These are phyloP conservation scores for Tragelaphus imberbis DNA, from an alignment of 2,113 vertebrate genomes.

Conservation along the genomic window DNA sequence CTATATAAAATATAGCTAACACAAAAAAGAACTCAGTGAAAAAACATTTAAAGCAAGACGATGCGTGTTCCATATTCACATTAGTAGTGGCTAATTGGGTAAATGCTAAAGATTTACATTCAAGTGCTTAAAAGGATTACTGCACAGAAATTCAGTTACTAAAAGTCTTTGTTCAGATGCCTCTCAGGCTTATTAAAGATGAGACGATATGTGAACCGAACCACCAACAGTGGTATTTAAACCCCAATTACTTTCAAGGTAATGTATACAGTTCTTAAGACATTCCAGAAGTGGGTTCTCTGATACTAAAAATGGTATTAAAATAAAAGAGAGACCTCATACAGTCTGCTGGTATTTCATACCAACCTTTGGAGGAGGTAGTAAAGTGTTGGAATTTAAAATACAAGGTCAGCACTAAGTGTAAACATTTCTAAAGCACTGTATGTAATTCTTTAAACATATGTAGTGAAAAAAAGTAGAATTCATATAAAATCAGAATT, in stretches of 20 bases:
- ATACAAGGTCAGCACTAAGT: slow-evolving; percentile 73
- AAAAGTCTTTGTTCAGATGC: slow-evolving; percentile 34
- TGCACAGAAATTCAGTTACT: slow-evolving; percentile 21
- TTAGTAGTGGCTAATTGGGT: slow-evolving; percentile 42
- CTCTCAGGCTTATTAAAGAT: slow-evolving; percentile 12
- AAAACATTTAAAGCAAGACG: slow-evolving; percentile 31
- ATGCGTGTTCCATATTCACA: neutral
- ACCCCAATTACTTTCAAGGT: slow-evolving; percentile 30
- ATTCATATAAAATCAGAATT: slow-evolving; percentile 66
- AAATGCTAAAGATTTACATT: slow-evolving; percentile 51
- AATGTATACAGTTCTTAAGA: slow-evolving; percentile 38
- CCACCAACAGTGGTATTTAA: slow-evolving; percentile 29
- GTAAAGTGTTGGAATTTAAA: slow-evolving; percentile 72
- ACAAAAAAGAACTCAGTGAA: slow-evolving; percentile 33
- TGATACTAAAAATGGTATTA: slow-evolving; percentile 28
- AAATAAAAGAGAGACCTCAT: slow-evolving; percentile 2
- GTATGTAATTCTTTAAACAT: slow-evolving; percentile 71
- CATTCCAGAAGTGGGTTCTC: slow-evolving; percentile 29
- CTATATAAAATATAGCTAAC: slow-evolving; percentile 2
- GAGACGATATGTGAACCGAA: neutral
- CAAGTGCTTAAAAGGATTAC: slow-evolving; percentile 14
- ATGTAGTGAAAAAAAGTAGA: slow-evolving; percentile 67
- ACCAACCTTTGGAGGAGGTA: slow-evolving; percentile 78
- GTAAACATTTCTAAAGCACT: slow-evolving; percentile 80
- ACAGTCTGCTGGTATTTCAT: slow-evolving; percentile 54